Percentiles rank a stretch among this genome's conserved stretches.
These are phyloP conservation scores for Pelusios castaneus DNA, from an alignment of 2,113 vertebrate species.

Conservation along the genomic window DNA sequence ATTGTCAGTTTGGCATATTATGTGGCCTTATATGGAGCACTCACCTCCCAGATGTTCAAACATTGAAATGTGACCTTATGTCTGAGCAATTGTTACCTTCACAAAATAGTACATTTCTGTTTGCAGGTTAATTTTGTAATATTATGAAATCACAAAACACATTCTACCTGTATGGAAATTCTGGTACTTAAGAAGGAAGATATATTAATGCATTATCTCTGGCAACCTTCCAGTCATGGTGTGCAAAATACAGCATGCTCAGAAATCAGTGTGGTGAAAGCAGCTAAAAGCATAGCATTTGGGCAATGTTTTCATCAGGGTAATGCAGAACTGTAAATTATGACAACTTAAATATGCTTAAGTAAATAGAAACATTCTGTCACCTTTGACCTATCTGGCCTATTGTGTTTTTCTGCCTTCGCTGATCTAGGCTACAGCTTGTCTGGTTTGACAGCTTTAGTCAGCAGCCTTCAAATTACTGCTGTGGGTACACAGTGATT, in stretches of 20 bases:
- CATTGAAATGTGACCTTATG: conserved; percentile 19
- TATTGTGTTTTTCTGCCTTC: conserved; percentile 2
- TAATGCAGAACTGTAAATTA: background rate
- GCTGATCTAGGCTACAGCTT: conserved; percentile 17
- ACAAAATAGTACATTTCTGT: background rate
- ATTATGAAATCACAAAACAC: background rate
- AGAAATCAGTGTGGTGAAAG: background rate
- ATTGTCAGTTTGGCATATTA: conserved; percentile 54
- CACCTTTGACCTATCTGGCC: background rate
- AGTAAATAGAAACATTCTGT: conserved; percentile 34
- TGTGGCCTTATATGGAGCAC: conserved; percentile 32
- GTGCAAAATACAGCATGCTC: background rate
- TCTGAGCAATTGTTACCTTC: conserved; percentile 34
- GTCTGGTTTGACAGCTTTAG: conserved; percentile 45
- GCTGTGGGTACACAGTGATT: conserved; percentile 47
- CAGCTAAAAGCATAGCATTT: background rate
- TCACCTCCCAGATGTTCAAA: conserved; percentile 45
- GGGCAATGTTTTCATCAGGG: background rate
- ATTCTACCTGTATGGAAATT: background rate
- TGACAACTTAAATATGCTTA: conserved; percentile 19
- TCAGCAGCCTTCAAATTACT: conserved; percentile 56
- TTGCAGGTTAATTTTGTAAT: background rate
- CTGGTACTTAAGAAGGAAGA: background rate
- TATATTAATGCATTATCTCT: background rate
- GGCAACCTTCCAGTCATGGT: background rate